These are phyloP conservation scores for Rhinopithecus roxellana DNA, from an alignment of 2,113 vertebrate species.

Conservation along the genomic window DNA sequence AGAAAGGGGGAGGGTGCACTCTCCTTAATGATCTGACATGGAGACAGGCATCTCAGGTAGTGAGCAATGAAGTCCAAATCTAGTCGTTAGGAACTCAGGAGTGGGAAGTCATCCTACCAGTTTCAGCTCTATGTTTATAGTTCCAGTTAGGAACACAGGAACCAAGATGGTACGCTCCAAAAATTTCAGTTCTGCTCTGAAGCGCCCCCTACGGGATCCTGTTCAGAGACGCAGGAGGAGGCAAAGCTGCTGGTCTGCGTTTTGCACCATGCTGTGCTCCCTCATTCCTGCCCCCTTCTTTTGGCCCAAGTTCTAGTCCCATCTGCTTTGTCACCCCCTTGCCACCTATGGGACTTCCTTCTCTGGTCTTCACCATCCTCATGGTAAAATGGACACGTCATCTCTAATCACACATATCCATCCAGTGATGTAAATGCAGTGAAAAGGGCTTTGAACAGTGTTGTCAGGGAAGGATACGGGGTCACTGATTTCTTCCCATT, in stretches of 20 bases:
- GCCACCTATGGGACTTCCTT: background rate
- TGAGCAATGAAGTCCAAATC: background rate
- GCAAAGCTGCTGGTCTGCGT: background rate
- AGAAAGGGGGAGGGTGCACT: accelerated
- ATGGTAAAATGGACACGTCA: background rate
- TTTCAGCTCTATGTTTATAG: background rate
- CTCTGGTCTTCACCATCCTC: background rate
- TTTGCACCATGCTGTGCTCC: background rate
- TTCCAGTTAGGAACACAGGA: background rate
- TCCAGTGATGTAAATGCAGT: background rate
- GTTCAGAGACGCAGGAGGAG: background rate
- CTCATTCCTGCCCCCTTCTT: background rate
- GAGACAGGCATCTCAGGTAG: no score
- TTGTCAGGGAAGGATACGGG: background rate
- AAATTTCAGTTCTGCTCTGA: background rate
- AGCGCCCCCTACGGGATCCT: background rate
- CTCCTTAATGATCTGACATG: background rate
- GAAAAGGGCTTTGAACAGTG: background rate
- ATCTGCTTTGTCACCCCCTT: background rate
- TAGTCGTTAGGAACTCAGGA: background rate
- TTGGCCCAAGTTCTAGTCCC: background rate
- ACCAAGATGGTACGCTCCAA: background rate
- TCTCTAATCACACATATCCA: background rate
- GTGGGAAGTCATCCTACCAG: background rate
- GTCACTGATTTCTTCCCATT: background rate